Evolutionary conservation across 2,888 invertebrate genomes (phyloP), one percentile per base, ranked within the genome.

Genomic region (Tipula unca): DNA sequence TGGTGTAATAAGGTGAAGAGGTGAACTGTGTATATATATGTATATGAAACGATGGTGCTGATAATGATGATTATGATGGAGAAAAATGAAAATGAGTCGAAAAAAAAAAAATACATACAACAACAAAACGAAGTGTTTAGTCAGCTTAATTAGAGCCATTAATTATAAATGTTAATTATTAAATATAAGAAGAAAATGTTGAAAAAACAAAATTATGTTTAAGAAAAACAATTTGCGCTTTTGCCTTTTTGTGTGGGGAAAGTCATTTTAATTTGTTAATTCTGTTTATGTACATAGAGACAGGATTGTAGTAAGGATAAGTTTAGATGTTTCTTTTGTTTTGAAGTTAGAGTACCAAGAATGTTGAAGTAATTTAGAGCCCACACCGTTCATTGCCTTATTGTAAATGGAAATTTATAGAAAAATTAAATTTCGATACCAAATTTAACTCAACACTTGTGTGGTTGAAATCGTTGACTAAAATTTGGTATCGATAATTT

Each of bases 71-170:
- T 69, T 69, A 69, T 69, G 25, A 69, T 69, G 69, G 10, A 25
- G 69, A 69, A 69, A 48, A 48, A 48, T 48, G 69, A 69, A 69
- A 69, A 69, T 69, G 69, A 69, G 29, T 29, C 6, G 6, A 29
- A 29, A 32, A 32, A 32, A 32, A 25, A 20, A 32, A 83, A 5
- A 48, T 48, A 39, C 39, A 29, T n/a, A 29, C 83, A 83, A 35
- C n/a, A 35, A 14, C 29, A 83, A 83, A 83, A 20, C 83, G 29
- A 83, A 83, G 83, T 83, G 83, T 83, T 83, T 83, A 83, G 83
- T 83, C 83, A 83, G 83, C 83, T 83, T 83, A 83, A 83, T 83
- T 83, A 83, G 83, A 83, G 83, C 83, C 35, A 83, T 83, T 83
- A 83, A 83, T 83, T 83, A 83, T 83, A 83, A 83, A 83, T 83